Evolutionary conservation across 1,140 invertebrate species (phyloP).

Genomic region (Solenopsis fugax): DNA sequence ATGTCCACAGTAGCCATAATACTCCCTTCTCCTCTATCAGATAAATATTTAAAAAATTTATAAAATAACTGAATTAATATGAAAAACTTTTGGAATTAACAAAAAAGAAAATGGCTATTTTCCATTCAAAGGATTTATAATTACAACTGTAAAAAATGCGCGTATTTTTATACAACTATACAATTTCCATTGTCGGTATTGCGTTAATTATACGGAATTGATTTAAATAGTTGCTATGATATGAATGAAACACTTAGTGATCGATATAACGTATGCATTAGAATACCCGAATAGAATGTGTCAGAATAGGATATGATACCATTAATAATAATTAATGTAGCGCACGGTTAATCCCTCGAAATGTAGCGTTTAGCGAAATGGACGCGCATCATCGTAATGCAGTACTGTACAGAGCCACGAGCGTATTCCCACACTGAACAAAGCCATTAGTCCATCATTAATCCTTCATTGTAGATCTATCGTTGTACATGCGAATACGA

Average conservation of each 20-base stretch:
- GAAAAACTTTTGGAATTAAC: not conserved
- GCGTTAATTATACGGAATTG: constrained; percentile 9
- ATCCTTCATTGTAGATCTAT: constrained; percentile 65
- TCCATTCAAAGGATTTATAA: constrained; percentile 1
- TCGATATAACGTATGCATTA: constrained; percentile 55
- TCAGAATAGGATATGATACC: constrained; percentile 65
- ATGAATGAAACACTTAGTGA: constrained; percentile 57
- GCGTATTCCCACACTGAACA: constrained; percentile 62
- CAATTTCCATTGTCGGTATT: not conserved
- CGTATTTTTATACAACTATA: not conserved
- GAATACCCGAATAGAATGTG: constrained; percentile 64
- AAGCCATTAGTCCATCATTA: constrained; percentile 66
- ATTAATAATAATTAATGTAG: constrained; percentile 66
- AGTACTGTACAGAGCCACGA: constrained; percentile 56
- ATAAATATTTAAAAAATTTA: constrained; percentile 11
- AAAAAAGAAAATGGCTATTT: not conserved
- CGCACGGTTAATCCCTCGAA: constrained; percentile 63
- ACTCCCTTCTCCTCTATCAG: too few relatives aligned
- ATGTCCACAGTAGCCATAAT: too few relatives aligned
- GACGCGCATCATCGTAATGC: constrained; percentile 63
- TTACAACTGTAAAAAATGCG: not conserved
- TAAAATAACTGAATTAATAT: not conserved
- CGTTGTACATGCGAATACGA: constrained; percentile 49
- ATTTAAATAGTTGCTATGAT: constrained; percentile 42
- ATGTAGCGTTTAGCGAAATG: constrained; percentile 64